Conservation (phyloP, 2,797 vertebrate species). For the Rhincodon typus region DNA sequence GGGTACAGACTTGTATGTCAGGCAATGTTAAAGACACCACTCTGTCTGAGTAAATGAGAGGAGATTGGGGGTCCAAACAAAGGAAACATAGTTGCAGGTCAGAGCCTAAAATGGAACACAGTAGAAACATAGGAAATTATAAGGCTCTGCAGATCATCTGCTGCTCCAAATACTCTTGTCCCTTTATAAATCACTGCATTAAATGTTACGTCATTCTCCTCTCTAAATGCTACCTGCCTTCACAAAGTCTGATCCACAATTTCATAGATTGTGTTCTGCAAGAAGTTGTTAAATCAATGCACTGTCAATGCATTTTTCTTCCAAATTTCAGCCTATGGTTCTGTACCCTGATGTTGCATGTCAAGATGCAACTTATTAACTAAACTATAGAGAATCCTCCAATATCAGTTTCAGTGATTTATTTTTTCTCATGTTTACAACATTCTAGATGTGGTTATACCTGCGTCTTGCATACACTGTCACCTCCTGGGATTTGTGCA, state of each 20-base stretch:
- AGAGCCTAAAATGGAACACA: background rate
- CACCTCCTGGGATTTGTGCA: background rate
- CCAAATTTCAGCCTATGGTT: background rate
- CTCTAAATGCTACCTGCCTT: background rate
- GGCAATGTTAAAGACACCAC: background rate
- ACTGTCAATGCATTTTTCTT: background rate
- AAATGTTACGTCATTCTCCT: background rate
- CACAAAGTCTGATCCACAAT: background rate
- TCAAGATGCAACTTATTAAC: background rate
- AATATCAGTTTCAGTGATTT: background rate
- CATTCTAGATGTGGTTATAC: background rate
- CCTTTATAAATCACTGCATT: background rate
- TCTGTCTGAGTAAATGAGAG: background rate
- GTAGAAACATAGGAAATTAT: background rate
- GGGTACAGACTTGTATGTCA: background rate
- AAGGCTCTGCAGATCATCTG: background rate
- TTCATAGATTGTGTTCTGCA: background rate
- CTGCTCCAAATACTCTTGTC: background rate
- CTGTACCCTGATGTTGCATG: background rate
- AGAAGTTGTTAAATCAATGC: background rate
- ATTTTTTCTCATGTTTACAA: background rate
- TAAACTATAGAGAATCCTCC: background rate
- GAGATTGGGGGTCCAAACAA: background rate
- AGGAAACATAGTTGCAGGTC: background rate
- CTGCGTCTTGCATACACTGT: background rate